Evolutionary conservation across 2,797 vertebrate species (phyloP), one percentile per base, ranked within the genome.

Genomic region (Sternarchorhynchus goeldii): DNA sequence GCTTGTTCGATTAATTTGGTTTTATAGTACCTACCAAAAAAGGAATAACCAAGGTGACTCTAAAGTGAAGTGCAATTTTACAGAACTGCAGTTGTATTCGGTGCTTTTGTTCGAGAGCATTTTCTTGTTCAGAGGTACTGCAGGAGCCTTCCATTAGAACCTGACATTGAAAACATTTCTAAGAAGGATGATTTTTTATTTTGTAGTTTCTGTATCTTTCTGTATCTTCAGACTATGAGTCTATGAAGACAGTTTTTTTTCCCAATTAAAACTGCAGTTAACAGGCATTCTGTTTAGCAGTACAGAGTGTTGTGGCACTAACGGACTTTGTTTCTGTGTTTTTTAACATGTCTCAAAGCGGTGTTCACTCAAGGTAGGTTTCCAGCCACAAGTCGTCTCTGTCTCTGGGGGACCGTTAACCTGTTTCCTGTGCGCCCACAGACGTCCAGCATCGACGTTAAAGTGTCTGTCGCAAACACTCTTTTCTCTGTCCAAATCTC

Each of bases 331-430:
- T 88, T 85, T 85, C 81, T 88, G 84, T 81, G 41, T 85, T 87
- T 85, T 84, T 83, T 86, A 84, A 84, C 87, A 87, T 85, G 87
- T 84, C 87, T 87, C 84, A 82, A 87, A 88, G 87, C 87, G 87
- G 81, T 87, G 85, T 85, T 88, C 84, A 76, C 83, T 86, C 79
- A 88, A 88, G 87, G 87, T 88, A 88, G 85, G 85, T 88, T 80
- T 80, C 73, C 59, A 73, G 70, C 66, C 76, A 77, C 77, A 66
- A 83, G 81, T 82, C 77, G 73, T 87, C 75, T 83, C 70, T 87
- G 80, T 87, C 75, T 83, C 80, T 83, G 81, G 79, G 81, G 71
- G 77, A 76, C 75, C 80, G 82, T 81, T 82, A 75, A 78, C 70
- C 67, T 78, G 80, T 79, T 85, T 75, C 80, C 73, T 84, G 85